Base-by-base conservation (phyloP, 35 echinoderm and acorn worm species). In the Acanthaster planci region DNA sequence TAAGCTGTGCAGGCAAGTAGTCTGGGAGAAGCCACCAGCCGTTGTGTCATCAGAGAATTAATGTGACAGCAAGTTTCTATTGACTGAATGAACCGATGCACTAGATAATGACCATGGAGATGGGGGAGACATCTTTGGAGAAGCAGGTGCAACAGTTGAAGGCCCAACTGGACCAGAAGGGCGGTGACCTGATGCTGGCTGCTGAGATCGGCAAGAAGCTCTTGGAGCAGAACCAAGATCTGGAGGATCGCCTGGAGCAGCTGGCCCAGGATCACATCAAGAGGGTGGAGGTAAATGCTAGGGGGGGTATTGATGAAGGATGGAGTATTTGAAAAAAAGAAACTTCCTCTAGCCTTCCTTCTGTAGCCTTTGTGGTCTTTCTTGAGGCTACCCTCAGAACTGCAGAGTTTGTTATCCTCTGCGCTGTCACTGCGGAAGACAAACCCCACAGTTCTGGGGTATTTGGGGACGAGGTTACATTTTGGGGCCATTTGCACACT, bases 131-230 rank as follows among this genome's bases (percentile, higher is more conserved):
- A 72, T 72, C 26, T 1, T 72, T 72, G 55, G 53, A 52, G 0
- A 14, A 51, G 14, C 0, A 19, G 7, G 52, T 76, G 5, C 77
- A 85, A 18, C 56, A 86, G 78, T 78, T 94, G 7, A 51, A 86
- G 67, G 37, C 60, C 26, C 39, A 94, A 55, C 38, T 94, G 34
- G 35, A 76, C 10, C 80, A 94, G 18, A 81, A 51, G 42, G 76
- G 82, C 26, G 58, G 44, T 40, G 85, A 90, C 50, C 29, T 89
- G 10, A 60, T 81, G 7, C 57, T 77, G 40, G 82, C 87, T 38
- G 87, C 87, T n/a, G 26, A 64, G 30, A 79, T 88, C 42, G 92
- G 92, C 9, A 89, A 94, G 55, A 26, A 79, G 37, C 83, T 93
- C 5, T 82, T 94, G 54, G 86, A 94, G 54, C 76, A 85, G 26